A percentile compares a stretch with the other conserved stretches of the same genome.
Conservation (phyloP, 2,888 invertebrate species). For the Campoletis raptor region DNA sequence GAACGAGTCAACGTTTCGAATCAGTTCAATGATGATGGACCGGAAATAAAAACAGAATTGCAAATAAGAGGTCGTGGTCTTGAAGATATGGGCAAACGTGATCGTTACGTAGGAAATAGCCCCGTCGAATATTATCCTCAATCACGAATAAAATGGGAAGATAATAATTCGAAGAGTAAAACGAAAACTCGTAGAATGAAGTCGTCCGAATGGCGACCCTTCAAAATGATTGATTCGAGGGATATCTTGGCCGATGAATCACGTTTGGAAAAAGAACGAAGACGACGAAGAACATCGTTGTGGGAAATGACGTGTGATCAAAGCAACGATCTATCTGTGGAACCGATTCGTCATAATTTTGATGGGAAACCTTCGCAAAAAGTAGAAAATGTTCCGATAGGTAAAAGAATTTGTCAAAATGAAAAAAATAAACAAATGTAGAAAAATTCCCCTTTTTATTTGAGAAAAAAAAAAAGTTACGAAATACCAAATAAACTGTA, state of each 20-base stretch:
- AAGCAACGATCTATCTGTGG: constrained; percentile 27
- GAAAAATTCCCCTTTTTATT: background rate
- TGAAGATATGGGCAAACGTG: constrained; percentile 50
- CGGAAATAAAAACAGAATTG: constrained; percentile 35
- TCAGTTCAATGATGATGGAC: constrained; percentile 29
- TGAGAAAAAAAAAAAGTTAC: background rate
- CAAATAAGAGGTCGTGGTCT: constrained; percentile 36
- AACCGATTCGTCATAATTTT: constrained; percentile 42
- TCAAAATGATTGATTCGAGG: constrained; percentile 62
- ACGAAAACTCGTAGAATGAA: constrained; percentile 55
- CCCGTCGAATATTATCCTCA: constrained; percentile 40
- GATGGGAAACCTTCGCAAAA: background rate
- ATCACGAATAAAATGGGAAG: constrained; percentile 62
- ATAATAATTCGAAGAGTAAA: constrained; percentile 21
- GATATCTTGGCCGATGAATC: constrained; percentile 56
- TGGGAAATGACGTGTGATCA: constrained; percentile 64
- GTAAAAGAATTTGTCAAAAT: background rate
- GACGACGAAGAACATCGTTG: constrained; percentile 51
- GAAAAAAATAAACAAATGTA: background rate
- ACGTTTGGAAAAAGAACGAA: constrained; percentile 44
- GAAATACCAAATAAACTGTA: background rate
- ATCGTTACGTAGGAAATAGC: constrained; percentile 40
- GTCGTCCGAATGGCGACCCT: constrained; percentile 61
- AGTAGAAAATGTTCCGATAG: constrained; percentile 43
- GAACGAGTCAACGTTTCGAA: constrained; percentile 38